Percentiles rank a stretch among this genome's conserved stretches.
Conservation (phyloP, 2,113 vertebrate genomes). For the Sinocyclocheilus rhinocerous region DNA sequence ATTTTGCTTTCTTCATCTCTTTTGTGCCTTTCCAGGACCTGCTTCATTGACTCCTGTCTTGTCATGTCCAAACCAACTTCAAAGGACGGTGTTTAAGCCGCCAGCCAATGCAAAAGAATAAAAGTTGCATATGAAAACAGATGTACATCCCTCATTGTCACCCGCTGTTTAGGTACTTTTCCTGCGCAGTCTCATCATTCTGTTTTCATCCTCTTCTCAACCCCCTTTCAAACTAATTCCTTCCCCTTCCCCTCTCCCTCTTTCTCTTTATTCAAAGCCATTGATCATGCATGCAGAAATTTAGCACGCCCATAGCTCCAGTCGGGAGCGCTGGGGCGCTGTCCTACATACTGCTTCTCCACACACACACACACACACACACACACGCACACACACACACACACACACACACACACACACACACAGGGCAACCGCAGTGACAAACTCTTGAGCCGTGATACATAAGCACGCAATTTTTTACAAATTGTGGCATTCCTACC, state of each 20-base stretch:
- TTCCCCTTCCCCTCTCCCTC: conserved; percentile 42
- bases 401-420: conserved; percentile 28
- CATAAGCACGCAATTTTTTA: conserved; percentile 8
- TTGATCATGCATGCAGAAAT: conserved; percentile 84
- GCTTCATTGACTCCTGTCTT: not conserved
- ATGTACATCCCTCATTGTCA: not conserved
- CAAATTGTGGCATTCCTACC: conserved; percentile 13
- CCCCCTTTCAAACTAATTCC: too few species aligned
- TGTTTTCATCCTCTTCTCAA: too few species aligned
- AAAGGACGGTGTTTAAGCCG: not conserved
- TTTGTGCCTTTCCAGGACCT: not conserved
- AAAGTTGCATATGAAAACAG: conserved; percentile 1
- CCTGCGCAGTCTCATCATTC: too few species aligned
- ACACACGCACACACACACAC: conserved; percentile 36
- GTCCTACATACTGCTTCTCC: conserved; percentile 77
- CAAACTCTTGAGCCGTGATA: not conserved
- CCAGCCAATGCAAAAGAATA: not conserved
- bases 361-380: conserved; percentile 52
- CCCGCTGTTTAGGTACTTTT: not conserved
- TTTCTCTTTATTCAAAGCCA: conserved; percentile 69
- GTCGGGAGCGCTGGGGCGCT: conserved; percentile 70
- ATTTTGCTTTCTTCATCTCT: not conserved
- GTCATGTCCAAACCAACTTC: not conserved
- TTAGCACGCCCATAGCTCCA: conserved; percentile 71
- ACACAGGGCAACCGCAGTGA: not conserved